Conservation (phyloP, 2,888 invertebrate genomes). For the Sphecodes monilicornis region DNA sequence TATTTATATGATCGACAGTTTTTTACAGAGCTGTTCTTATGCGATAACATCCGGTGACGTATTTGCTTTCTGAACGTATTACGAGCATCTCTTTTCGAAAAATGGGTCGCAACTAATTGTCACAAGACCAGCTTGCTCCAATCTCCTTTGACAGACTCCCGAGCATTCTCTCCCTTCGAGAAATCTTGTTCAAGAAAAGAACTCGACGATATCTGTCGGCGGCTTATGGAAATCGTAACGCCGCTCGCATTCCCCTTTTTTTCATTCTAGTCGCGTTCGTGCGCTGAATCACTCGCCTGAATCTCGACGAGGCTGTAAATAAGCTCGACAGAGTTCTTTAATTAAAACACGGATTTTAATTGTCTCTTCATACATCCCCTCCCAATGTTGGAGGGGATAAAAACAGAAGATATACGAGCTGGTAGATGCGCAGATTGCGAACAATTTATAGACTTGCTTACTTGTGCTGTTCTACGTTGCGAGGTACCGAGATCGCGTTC, state of each 20-base stretch:
- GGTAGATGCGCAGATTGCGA: conserved; percentile 38
- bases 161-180: neutral
- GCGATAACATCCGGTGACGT: no score
- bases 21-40: no score
- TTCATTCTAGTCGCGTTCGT: neutral
- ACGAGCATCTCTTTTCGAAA: neutral
- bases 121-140: neutral
- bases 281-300: conserved; percentile 28
- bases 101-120: neutral
- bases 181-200: conserved; percentile 8
- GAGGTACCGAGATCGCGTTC: neutral
- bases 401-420: conserved; percentile 20
- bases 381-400: neutral
- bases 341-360: conserved; percentile 50
- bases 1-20: no score
- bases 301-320: conserved; percentile 32
- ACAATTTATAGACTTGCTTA: conserved; percentile 41
- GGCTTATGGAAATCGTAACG: conserved; percentile 27
- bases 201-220: conserved; percentile 19
- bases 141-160: neutral
- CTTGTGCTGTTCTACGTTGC: neutral
- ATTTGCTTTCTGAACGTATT: neutral
- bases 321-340: conserved; percentile 35
- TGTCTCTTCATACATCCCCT: conserved; percentile 12
- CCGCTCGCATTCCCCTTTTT: neutral